Evolutionary conservation across 2,888 invertebrate genomes (phyloP).

Genomic region (Miltochrista miniata): DNA sequence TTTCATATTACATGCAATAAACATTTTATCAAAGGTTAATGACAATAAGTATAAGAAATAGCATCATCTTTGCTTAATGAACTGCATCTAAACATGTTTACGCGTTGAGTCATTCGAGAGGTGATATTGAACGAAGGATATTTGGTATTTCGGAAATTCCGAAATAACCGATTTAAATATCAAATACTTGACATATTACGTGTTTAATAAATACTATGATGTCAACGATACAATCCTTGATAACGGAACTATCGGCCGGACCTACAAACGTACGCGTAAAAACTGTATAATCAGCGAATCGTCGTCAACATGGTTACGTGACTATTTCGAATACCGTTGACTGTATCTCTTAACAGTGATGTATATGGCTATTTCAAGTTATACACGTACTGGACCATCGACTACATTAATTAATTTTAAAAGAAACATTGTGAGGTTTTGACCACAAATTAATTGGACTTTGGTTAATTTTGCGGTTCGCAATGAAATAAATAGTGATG

Average conservation of each 20-base stretch:
- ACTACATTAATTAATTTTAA: constrained; percentile 41
- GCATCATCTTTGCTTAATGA: constrained; percentile 51
- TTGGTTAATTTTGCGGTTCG: no score
- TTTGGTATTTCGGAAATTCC: constrained; percentile 44
- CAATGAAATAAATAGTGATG: no score
- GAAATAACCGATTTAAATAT: constrained; percentile 26
- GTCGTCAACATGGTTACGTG: constrained; percentile 48
- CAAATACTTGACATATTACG: constrained; percentile 15
- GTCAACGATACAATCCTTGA: constrained; percentile 27
- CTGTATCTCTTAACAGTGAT: constrained; percentile 37
- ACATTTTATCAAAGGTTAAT: constrained; percentile 35
- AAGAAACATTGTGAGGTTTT: constrained; percentile 20
- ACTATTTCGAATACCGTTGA: constrained; percentile 45
- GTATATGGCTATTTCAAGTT: constrained; percentile 36
- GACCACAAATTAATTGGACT: constrained; percentile 6
- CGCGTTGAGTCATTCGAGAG: constrained; percentile 44
- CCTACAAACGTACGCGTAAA: constrained; percentile 47
- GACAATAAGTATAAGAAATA: constrained; percentile 40
- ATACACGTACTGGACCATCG: constrained; percentile 49
- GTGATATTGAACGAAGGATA: constrained; percentile 31
- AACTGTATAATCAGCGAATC: constrained; percentile 37
- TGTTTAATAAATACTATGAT: constrained; percentile 30
- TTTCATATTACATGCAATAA: constrained; percentile 12
- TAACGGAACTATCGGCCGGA: constrained; percentile 55
- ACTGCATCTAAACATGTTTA: constrained; percentile 44